Evolutionary conservation across 2,797 vertebrate genomes (phyloP).

Genomic region (Acrossocheilus fasciatus): DNA sequence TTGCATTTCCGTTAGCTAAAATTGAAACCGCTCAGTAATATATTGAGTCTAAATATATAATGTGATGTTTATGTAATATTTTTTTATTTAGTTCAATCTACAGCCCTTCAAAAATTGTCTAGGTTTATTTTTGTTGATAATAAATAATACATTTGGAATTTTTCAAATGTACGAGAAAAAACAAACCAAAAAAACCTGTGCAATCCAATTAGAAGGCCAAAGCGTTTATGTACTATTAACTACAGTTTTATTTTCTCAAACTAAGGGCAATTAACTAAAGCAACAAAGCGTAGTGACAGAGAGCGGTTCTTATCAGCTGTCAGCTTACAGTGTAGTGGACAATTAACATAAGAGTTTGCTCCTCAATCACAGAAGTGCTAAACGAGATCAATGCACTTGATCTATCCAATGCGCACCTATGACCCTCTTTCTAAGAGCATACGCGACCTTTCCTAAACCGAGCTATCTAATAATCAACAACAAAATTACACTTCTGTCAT

Average conservation of each 20-base stretch:
- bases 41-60: neutral
- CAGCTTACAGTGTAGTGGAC: constrained; percentile 59
- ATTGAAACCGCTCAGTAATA: neutral
- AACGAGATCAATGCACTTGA: constrained; percentile 71
- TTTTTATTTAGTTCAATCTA: neutral
- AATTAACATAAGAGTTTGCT: constrained; percentile 57
- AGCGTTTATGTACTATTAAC: constrained; percentile 18
- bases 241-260: constrained; percentile 37
- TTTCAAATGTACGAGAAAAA: neutral
- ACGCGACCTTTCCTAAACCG: constrained; percentile 67
- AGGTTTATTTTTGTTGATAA: neutral
- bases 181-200: neutral
- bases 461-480: constrained; percentile 34
- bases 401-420: constrained; percentile 45
- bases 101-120: neutral
- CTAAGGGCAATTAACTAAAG: constrained; percentile 31
- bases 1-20: neutral
- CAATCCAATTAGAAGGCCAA: neutral
- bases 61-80: neutral
- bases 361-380: constrained; percentile 69
- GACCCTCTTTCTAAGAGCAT: constrained; percentile 46
- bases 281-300: constrained; percentile 17
- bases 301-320: constrained; percentile 69
- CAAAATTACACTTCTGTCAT: constrained; percentile 42
- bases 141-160: neutral